Evolutionary conservation across 2,888 invertebrate genomes (phyloP).

Genomic region (Papilio protenor): DNA sequence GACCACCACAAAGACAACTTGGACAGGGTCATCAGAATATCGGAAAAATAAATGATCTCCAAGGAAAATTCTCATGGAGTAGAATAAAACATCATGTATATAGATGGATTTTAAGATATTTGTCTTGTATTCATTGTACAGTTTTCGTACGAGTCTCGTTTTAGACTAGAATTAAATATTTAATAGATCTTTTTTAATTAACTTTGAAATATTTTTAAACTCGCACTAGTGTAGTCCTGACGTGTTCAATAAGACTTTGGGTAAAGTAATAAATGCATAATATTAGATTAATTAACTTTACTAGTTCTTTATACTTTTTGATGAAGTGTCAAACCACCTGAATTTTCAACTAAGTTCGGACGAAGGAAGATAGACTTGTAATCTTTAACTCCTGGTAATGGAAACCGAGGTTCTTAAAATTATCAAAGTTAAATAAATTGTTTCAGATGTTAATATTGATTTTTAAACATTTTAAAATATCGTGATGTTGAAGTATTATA

Average conservation of each 20-base stretch:
- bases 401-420: too few species aligned
- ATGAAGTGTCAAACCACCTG: too few species aligned
- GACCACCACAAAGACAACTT: conserved; percentile 85
- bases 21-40: conserved; percentile 66
- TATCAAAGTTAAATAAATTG: too few species aligned
- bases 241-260: background rate
- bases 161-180: background rate
- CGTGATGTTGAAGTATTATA: too few species aligned
- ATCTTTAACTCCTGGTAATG: too few species aligned
- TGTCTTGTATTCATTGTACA: background rate
- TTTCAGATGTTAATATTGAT: too few species aligned
- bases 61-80: background rate
- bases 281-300: background rate
- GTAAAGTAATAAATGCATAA: background rate
- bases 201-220: background rate
- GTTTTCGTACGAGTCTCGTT: background rate
- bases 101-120: background rate
- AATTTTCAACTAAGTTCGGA: background rate
- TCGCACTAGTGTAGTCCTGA: background rate
- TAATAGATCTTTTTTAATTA: background rate
- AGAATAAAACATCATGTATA: background rate
- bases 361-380: too few species aligned
- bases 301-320: too few species aligned
- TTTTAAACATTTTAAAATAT: too few species aligned
- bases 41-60: conserved; percentile 58